Base-by-base conservation (phyloP, 1,140 invertebrate genomes). In the Harpegnathos saltator region DNA sequence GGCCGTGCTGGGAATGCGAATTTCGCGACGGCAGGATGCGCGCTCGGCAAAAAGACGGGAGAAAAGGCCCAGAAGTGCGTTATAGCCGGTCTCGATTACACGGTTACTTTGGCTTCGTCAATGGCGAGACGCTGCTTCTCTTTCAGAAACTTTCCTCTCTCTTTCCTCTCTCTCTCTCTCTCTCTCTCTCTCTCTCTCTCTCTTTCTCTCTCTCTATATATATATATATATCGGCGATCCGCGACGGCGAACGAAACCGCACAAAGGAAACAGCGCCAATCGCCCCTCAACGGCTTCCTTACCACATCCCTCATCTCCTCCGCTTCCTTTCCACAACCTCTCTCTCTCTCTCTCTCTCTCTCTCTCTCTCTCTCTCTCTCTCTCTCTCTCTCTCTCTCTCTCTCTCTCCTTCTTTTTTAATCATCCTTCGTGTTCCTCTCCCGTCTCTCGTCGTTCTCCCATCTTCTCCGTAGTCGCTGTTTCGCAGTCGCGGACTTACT, bases 101-200 rank as follows among this genome's bases (percentile, higher is more conserved):
- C 89, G 91, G 86, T 92, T 93, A 92, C 92, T 93, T 92, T 93
- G 90, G 86, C 87, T 78, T 80, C 87, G 81, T 89, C 83, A 91
- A 92, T 92, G 85, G 86, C 83, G 88, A 88, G 11, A 69, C 82
- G 81, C 3, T 75, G 59, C 63, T 65, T 52, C 73, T 63, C 52
- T 44, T 44, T 44, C 38, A 44, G 38, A 44, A 44, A 65, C 48
- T 73, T 17, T 33, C 29, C 29, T 5, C 29, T 5, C 29, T 3
- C 5, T 5, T 33, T 5, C 5, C 29, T 33, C 29, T 33, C 29
- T 33, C 29, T 33, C 29, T 3, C 29, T 33, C 29, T 33, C 29
- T 33, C 29, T 33, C 29, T 33, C 29, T 33, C 29, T 33, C 29
- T 33, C 29, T 33, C 29, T 33, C 24, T 56, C 48, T 82, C 22